These are phyloP conservation scores for Poeciliopsis turneri DNA, from an alignment of 2,797 vertebrate genomes.

Conservation along the genomic window DNA sequence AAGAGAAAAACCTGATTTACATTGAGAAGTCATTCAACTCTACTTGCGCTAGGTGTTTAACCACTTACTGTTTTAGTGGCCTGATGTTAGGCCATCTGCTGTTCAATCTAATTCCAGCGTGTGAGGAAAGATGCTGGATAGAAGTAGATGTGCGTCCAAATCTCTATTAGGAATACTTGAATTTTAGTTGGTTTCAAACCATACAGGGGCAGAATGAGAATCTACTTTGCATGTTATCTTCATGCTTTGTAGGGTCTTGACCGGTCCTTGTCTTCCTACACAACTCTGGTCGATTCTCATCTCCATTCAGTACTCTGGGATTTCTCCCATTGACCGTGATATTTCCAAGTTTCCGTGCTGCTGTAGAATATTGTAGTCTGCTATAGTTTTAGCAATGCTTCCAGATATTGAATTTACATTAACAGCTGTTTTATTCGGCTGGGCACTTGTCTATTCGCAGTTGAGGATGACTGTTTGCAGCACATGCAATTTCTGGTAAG, in stretches of 20 bases:
- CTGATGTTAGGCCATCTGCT: neutral
- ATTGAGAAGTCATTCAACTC: neutral
- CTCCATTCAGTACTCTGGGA: no score
- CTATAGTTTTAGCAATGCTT: no score
- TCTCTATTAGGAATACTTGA: neutral
- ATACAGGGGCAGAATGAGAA: neutral
- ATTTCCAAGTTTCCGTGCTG: no score
- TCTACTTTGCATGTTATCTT: neutral
- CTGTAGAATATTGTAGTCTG: no score
- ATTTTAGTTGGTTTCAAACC: neutral
- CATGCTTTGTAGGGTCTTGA: neutral
- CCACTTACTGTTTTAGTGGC: neutral
- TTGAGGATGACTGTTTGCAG: no score
- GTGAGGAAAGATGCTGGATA: neutral
- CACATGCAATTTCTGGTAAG: no score
- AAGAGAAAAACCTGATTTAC: slow-evolving; percentile 25
- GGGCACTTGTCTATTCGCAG: no score
- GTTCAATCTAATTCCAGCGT: neutral
- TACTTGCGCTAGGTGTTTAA: neutral
- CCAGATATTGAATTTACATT: no score
- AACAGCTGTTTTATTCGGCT: no score
- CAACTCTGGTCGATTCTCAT: no score
- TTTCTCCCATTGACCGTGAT: no score
- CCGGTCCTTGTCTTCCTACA: no score
- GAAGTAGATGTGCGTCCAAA: neutral